Evolutionary conservation across 2,113 vertebrate genomes (phyloP), one percentile per base, ranked within the genome.

Genomic region (Tachysurus vachellii): DNA sequence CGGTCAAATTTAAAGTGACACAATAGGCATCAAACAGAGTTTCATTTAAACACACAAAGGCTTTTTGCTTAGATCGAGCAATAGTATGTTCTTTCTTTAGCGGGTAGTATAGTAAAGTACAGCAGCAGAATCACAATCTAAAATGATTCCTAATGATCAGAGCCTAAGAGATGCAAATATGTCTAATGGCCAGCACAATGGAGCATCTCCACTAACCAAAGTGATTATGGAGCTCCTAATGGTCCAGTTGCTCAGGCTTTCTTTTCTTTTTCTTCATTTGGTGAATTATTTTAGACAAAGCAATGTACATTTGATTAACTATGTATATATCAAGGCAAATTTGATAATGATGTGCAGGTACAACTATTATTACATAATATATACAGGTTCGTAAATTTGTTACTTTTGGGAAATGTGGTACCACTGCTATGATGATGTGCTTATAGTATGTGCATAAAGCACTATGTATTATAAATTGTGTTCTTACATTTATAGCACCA

Each of bases 121-220:
- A 76, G 91, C 91, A 11, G 85, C 86, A 71, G 70, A 92, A 76
- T 83, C 89, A 89, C 93, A 94, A 61, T 89, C 94, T 76, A 95
- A 93, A 12, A 91, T 93, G 89, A 91, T 92, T 76, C 92, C 94
- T 82, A 87, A 91, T 88, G 92, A 92, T 90, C 94, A 96, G 90
- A 91, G 91, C 90, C 90, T 92, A 89, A 87, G 90, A 86, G 89
- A 91, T 92, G 61, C 92, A 85, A 93, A 87, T 87, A 19, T 95
- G 82, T 94, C 95, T 85, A 90, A 94, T 89, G 92, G 92, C 89
- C 95, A 94, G 91, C 93, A 92, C 89, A 80, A 89, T 89, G 93
- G 92, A 68, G 88, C 93, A 76, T 93, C 94, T 88, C 92, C 23
- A 80, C 88, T 80, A 90, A 92, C 76, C 93, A 95, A 86, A 94